A percentile compares a stretch with the other conserved stretches of the same genome.
These are phyloP conservation scores for Tetragonula carbonaria DNA, from an alignment of 2,888 invertebrate genomes.

Conservation along the genomic window DNA sequence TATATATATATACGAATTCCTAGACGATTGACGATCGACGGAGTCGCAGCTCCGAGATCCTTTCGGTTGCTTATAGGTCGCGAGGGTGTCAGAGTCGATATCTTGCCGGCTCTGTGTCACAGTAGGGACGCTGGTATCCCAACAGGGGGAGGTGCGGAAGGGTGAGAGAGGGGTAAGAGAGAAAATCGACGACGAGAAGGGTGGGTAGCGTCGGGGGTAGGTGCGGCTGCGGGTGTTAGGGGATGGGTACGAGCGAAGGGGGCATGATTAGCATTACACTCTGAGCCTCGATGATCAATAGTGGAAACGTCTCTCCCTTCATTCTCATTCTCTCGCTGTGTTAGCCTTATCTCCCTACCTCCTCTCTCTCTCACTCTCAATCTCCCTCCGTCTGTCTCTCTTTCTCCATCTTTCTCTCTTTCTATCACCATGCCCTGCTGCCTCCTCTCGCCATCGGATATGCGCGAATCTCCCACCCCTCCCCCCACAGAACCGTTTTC, in stretches of 20 bases:
- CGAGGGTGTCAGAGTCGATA: slow-evolving; percentile 81
- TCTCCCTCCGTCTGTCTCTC: slow-evolving; percentile 53
- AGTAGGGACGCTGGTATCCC: slow-evolving; percentile 68
- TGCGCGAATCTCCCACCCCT: slow-evolving; percentile 81
- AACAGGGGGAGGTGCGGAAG: slow-evolving; percentile 38
- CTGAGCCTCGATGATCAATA: slow-evolving; percentile 84
- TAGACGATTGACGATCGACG: neutral
- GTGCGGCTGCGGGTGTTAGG: slow-evolving; percentile 71
- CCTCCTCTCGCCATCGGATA: slow-evolving; percentile 78
- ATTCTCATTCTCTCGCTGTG: slow-evolving; percentile 82
- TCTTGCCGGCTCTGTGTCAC: slow-evolving; percentile 80
- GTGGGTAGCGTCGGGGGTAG: slow-evolving; percentile 62
- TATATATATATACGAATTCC: neutral
- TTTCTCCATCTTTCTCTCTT: slow-evolving; percentile 41
- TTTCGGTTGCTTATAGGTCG: slow-evolving; percentile 73
- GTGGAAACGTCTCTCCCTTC: slow-evolving; percentile 84
- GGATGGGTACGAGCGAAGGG: slow-evolving; percentile 73
- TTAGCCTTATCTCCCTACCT: slow-evolving; percentile 82
- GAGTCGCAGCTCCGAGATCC: slow-evolving; percentile 35
- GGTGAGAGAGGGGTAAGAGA: slow-evolving; percentile 68
- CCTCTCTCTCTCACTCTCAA: slow-evolving; percentile 60
- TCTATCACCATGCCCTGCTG: slow-evolving; percentile 35
- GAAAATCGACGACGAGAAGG: slow-evolving; percentile 58
- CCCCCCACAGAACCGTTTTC: slow-evolving; percentile 57
- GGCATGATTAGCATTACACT: slow-evolving; percentile 84